These are phyloP conservation scores for Acronicta alni DNA, from an alignment of 2,888 invertebrate species.

Conservation along the genomic window DNA sequence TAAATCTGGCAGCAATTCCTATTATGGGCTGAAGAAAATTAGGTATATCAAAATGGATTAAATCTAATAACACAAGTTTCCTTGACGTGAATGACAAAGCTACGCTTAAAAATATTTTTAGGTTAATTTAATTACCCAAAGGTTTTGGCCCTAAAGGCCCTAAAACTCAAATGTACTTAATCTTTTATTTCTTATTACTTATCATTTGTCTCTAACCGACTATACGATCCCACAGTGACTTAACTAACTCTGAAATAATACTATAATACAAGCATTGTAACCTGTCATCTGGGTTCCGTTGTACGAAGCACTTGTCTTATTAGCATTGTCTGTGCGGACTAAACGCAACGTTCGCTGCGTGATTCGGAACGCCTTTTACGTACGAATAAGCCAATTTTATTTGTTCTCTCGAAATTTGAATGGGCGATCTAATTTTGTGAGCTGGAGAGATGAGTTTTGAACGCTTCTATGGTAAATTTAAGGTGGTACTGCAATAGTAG, in stretches of 20 bases:
- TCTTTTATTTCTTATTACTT: neutral
- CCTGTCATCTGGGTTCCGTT: constrained; percentile 78
- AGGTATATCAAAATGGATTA: too few species aligned
- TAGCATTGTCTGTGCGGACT: constrained; percentile 78
- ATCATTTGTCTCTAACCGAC: constrained; percentile 1
- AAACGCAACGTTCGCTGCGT: constrained; percentile 76
- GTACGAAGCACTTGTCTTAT: constrained; percentile 78
- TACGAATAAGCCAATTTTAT: constrained; percentile 60
- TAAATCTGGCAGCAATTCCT: too few species aligned
- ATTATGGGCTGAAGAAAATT: too few species aligned
- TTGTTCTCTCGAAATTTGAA: constrained; percentile 26
- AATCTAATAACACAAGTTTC: too few species aligned
- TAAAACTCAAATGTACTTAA: too few species aligned
- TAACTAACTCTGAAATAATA: constrained; percentile 35
- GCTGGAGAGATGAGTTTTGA: constrained; percentile 39
- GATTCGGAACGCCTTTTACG: constrained; percentile 81
- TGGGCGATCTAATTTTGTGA: constrained; percentile 28
- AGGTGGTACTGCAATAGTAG: constrained; percentile 59
- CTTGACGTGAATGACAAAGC: neutral
- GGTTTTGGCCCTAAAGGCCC: too few species aligned
- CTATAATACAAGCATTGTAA: constrained; percentile 66
- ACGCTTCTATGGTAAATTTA: constrained; percentile 7
- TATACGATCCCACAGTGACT: constrained; percentile 29
- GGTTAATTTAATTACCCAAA: too few species aligned
- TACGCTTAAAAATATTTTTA: too few species aligned